Evolutionary conservation across 1,140 invertebrate species (phyloP).

Genomic region (Adoxophyes honmai): DNA sequence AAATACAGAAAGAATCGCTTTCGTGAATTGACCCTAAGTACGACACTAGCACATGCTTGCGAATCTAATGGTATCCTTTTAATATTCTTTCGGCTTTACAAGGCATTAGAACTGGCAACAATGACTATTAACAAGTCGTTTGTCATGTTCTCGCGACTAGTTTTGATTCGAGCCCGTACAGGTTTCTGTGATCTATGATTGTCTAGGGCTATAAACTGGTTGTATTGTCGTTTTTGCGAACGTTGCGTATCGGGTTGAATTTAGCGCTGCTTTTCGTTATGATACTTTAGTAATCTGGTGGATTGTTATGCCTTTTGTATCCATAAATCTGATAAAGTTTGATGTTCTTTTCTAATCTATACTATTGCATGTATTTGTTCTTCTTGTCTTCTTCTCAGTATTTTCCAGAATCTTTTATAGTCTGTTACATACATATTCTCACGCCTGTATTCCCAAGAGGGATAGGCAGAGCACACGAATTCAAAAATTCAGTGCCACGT

Average conservation of each 20-base stretch:
- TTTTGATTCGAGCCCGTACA: conserved; percentile 38
- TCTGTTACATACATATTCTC: no score
- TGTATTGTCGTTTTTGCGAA: conserved; percentile 3
- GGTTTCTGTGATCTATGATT: conserved; percentile 38
- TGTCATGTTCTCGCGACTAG: conserved; percentile 34
- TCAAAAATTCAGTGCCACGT: no score
- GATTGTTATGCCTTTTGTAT: no score
- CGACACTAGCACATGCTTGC: conserved; percentile 26
- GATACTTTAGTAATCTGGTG: no score
- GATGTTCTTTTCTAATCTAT: no score
- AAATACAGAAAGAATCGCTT: neutral
- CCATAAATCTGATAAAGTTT: no score
- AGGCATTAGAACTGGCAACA: conserved; percentile 40
- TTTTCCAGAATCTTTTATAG: no score
- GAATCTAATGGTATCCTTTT: conserved; percentile 35
- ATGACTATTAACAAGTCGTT: conserved; percentile 55
- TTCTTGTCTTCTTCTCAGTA: no score
- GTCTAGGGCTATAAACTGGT: conserved; percentile 33
- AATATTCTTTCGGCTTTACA: conserved; percentile 41
- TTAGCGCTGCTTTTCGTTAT: no score
- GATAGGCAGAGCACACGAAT: no score
- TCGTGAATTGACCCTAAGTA: conserved; percentile 1
- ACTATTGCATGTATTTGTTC: no score
- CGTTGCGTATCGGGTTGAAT: neutral
- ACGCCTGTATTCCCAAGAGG: no score